Evolutionary conservation across 2,888 invertebrate species (phyloP).

Genomic region (Amitus sp.): DNA sequence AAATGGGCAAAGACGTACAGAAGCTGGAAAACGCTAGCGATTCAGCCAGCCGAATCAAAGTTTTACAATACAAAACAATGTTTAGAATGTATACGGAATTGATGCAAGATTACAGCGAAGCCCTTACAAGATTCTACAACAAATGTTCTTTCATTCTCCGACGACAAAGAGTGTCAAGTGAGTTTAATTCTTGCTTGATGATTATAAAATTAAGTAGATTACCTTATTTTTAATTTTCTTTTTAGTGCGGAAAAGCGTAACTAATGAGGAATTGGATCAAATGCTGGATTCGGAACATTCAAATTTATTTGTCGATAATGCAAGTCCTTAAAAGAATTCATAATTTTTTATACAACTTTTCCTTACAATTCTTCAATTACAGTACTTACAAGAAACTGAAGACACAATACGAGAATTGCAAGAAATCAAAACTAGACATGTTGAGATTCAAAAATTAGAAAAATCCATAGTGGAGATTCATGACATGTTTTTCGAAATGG

Average conservation of each 20-base stretch:
- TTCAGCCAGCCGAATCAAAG: conserved; percentile 70
- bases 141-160: conserved; percentile 69
- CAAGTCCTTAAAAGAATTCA: conserved; percentile 49
- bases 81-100: conserved; percentile 67
- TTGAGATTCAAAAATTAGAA: conserved; percentile 84
- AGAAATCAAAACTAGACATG: conserved; percentile 84
- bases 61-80: conserved; percentile 67
- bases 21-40: no score
- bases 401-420: conserved; percentile 79
- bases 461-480: conserved; percentile 80
- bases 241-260: conserved; percentile 54
- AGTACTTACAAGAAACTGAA: conserved; percentile 76
- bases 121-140: conserved; percentile 68
- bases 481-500: conserved; percentile 87
- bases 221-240: conserved; percentile 16
- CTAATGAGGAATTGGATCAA: conserved; percentile 63
- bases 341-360: conserved; percentile 2
- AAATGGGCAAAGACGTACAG: no score
- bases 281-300: conserved; percentile 64
- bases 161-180: conserved; percentile 70
- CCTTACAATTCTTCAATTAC: conserved; percentile 7
- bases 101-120: conserved; percentile 68
- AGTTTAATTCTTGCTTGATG: conserved; percentile 38
- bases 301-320: conserved; percentile 68
- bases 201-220: neutral